Evolutionary conservation across 2,888 invertebrate genomes (phyloP), one percentile per base, ranked within the genome.

Genomic region (Nymphalis polychloros): DNA sequence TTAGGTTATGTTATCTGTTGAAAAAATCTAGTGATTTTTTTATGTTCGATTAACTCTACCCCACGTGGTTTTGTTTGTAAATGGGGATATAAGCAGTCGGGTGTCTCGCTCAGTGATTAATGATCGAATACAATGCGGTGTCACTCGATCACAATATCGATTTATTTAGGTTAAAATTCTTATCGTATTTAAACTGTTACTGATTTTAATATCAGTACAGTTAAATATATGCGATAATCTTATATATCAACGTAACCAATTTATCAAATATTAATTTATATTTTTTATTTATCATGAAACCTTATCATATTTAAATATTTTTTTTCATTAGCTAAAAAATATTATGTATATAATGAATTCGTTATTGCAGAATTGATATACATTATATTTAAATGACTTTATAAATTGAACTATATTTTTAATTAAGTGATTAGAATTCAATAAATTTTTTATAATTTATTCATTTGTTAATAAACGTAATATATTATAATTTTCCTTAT

Each of bases 1-100:
- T 62, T 67, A 67, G 57, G 57, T 57, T 57, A 62, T 67, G 47
- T 70, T 62, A 49, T 70, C 41, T 41, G 69, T 66, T 55, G 23
- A 65, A 64, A 64, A 63, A 10, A 53, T 65, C 47, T 62, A 67
- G 61, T 62, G 62, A 41, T 57, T 55, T 55, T 31, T 31, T 55
- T 55, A 8, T 31, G 20, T 13, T 20, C 6, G 5, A 23, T 5
- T 31, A 8, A 13, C n/a, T 27, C 27, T 17, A 19, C 19, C 20
- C 61, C 52, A 65, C 64, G 64, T 62, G 68, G 27, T 31, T 27
- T 31, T 55, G 53, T 55, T 55, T 55, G 17, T 55, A 55, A 50
- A 20, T 50, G 50, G 20, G n/a, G 50, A 50, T 31, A 31, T 55
- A 27, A 20, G 23, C 4, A 55, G 27, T 53, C 53, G 52, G 23